Base-by-base conservation (phyloP, 2,888 invertebrate genomes). In the Atrina japonica region DNA sequence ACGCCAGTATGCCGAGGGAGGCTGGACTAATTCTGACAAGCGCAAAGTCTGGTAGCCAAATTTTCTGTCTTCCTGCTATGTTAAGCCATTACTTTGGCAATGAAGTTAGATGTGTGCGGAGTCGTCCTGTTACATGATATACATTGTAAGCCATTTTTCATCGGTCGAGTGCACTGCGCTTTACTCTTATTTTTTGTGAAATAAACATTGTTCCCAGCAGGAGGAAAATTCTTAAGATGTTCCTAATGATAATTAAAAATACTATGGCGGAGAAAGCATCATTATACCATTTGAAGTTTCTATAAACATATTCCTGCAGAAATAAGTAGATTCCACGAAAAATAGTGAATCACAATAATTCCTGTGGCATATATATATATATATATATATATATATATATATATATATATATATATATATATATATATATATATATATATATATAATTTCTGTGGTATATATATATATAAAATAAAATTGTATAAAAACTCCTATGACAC, bases 141-240 rank as follows among this genome's bases (percentile, higher is more conserved):
- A 56, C 50, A 50, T 29, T 64, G 58, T 56, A 69, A 63, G 50
- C 63, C 56, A 63, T 69, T 69, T 69, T 69, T 69, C 63, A 69
- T 69, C 69, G 69, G 63, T 58, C 58, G 69, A 69, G 43, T 64
- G 69, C 69, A 52, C 53, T 40, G 35, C 40, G 56, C 35, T 56
- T 56, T 56, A 35, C 56, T 56, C 23, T 35, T 56, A 56, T n/a
- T 56, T 56, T 56, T 56, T 56, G 56, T 40, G 40, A 56, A 40
- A 56, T 40, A 56, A 35, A 56, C 35, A 56, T 40, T 56, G 56
- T 40, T 56, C 40, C 56, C 35, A 35, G 40, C 40, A 23, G 56
- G 56, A 40, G 40, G 35, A 25, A 56, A 35, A 56, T 56, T 56
- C 56, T 56, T 56, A 23, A 56, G 56, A 56, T 56, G 56, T 56